Conservation (phyloP, 2,888 invertebrate species). For the Eristalinus sepulchralis region DNA sequence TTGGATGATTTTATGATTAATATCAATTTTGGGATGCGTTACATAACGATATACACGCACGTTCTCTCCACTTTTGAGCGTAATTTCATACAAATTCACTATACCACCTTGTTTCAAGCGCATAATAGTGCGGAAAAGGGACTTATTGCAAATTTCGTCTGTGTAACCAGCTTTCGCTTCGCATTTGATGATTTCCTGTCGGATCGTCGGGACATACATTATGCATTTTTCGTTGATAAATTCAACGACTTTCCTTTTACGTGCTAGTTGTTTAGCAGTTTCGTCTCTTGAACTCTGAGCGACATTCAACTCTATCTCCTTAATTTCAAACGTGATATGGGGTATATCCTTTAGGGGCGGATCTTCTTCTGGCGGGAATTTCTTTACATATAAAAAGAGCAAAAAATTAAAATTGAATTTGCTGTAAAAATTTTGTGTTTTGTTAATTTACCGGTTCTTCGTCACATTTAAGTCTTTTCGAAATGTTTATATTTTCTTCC, state of each 20-base stretch:
- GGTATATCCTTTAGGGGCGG: conserved; percentile 73
- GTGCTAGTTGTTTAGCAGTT: conserved; percentile 77
- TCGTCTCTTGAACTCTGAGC: conserved; percentile 56
- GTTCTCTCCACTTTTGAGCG: conserved; percentile 73
- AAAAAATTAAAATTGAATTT: not conserved
- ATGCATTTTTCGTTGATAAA: conserved; percentile 84
- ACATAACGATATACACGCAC: conserved; percentile 76
- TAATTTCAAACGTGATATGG: conserved; percentile 72
- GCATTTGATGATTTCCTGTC: conserved; percentile 82
- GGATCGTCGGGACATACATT: conserved; percentile 82
- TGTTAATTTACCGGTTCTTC: conserved; percentile 75
- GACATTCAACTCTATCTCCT: conserved; percentile 39
- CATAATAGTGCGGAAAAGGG: conserved; percentile 84
- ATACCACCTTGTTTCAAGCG: conserved; percentile 81
- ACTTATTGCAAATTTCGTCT: conserved; percentile 83
- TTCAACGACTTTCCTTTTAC: conserved; percentile 85
- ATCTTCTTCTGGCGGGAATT: conserved; percentile 71
- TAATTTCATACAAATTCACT: conserved; percentile 76
- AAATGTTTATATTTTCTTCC: conserved; percentile 59
- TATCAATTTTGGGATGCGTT: conserved; percentile 77
- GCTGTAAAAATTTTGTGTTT: not conserved
- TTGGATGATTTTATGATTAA: conserved; percentile 74
- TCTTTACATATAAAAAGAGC: conserved; percentile 56
- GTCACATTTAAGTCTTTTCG: conserved; percentile 74
- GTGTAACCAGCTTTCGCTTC: conserved; percentile 83